Base-by-base conservation (phyloP, 2,888 invertebrate species). In the Scaptomyza parva region DNA sequence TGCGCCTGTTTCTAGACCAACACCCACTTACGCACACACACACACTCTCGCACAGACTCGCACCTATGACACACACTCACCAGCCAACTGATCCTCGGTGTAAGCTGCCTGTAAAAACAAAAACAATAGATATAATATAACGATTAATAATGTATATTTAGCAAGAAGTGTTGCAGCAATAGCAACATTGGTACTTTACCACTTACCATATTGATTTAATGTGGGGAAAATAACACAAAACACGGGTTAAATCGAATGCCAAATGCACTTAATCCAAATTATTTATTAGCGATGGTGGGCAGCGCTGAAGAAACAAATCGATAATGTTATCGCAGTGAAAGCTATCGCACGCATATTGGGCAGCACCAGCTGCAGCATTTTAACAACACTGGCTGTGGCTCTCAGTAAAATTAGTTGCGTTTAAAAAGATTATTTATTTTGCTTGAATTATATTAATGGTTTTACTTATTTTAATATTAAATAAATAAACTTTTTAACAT, bases 61-160 rank as follows among this genome's bases (percentile, higher is more conserved):
- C 26, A 47, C 20, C 30, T 48, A 6, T 50, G 45, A 50, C 22
- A 45, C 44, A 62, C 45, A 95, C 96, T 96, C 93, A 97, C 97
- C 97, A 92, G 96, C 96, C 93, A 97, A 94, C 94, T 97, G 97
- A 93, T 97, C 97, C 93, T 97, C 97, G 43, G 96, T 95, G 92
- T 96, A 97, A 90, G 96, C 96, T 89, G 96, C 96, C 97, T 97
- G 94, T 67, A 94, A 57, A 44, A 33, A 58, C 43, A 44, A 47
- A 64, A 61, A 60, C 55, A 70, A 76, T 20, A 33, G 35, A 33
- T 58, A 48, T 59, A 37, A 9, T 37, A 47, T 5, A 45, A 20
- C 1, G 40, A 11, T 48, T 14, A 47, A 39, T 17, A 40, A 57
- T 33, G 33, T n/a, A 8, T 26, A 47, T 39, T 40, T 28, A 6